Percentiles rank a stretch among this genome's conserved stretches.
Evolutionary conservation across 2,797 vertebrate species (phyloP).

Genomic region (Arrhamphus sclerolepis): DNA sequence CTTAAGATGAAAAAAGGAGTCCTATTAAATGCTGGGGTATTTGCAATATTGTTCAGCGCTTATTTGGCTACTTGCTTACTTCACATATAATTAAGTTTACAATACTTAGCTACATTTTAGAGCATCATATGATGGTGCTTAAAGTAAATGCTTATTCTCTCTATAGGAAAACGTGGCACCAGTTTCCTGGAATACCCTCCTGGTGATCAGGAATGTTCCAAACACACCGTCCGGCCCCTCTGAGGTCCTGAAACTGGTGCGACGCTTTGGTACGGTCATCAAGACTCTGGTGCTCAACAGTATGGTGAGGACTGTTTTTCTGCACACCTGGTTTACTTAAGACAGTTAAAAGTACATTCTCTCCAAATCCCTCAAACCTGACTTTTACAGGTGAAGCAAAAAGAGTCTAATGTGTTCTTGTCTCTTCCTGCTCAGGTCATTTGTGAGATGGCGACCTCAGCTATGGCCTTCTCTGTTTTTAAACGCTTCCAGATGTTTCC

Average conservation of each 20-base stretch:
- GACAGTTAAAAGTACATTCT: too few species aligned
- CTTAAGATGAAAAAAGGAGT: too few species aligned
- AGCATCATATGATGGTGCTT: too few species aligned
- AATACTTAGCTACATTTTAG: too few species aligned
- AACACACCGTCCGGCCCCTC: slow-evolving; percentile 72
- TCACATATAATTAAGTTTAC: too few species aligned
- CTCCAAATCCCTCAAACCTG: neutral
- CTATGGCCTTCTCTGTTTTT: slow-evolving; percentile 61
- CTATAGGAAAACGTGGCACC: slow-evolving; percentile 38
- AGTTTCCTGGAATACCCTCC: slow-evolving; percentile 66
- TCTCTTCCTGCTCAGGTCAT: slow-evolving; percentile 60
- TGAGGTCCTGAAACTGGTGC: slow-evolving; percentile 85
- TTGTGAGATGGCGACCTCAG: slow-evolving; percentile 70
- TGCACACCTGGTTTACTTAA: too few species aligned
- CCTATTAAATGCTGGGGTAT: too few species aligned
- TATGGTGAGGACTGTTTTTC: slow-evolving; percentile 47
- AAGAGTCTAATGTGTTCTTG: neutral
- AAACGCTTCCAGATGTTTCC: slow-evolving; percentile 73
- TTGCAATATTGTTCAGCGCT: too few species aligned
- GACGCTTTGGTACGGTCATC: slow-evolving; percentile 81
- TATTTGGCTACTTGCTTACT: too few species aligned
- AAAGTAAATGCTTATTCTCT: too few species aligned
- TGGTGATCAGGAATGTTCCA: slow-evolving; percentile 87
- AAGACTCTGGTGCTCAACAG: slow-evolving; percentile 64
- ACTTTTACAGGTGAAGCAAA: neutral